Conservation (phyloP, 2,888 invertebrate genomes). For the Nomada fucata region DNA sequence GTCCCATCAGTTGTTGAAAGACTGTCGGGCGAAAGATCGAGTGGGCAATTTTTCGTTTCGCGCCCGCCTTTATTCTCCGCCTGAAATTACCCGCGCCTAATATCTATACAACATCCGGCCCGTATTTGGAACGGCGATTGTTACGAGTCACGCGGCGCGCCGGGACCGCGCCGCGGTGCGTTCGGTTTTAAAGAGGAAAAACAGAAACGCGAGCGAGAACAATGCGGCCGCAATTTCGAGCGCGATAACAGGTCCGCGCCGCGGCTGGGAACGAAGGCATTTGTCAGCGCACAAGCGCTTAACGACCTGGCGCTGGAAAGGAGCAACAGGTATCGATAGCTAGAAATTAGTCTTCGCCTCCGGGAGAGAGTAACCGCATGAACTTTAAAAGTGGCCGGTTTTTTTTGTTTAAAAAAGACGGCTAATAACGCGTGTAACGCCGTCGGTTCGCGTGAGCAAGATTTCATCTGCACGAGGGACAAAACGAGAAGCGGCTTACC, state of each 20-base stretch:
- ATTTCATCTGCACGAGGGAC: constrained; percentile 9
- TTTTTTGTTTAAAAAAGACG: not conserved
- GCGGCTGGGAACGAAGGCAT: constrained; percentile 43
- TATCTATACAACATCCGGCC: constrained; percentile 24
- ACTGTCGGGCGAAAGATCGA: constrained; percentile 17
- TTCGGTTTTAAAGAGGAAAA: constrained; percentile 51
- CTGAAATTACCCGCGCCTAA: constrained; percentile 39
- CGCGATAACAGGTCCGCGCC: constrained; percentile 46
- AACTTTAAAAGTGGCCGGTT: not conserved
- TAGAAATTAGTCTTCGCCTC: constrained; percentile 62
- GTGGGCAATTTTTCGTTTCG: constrained; percentile 18
- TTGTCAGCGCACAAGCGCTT: constrained; percentile 53
- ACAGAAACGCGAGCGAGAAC: constrained; percentile 54
- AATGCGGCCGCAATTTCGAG: constrained; percentile 55
- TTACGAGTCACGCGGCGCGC: constrained; percentile 33
- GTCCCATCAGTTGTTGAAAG: constrained; percentile 6
- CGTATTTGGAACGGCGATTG: constrained; percentile 54
- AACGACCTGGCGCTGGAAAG: constrained; percentile 49
- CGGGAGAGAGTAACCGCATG: constrained; percentile 26
- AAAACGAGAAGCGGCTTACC: constrained; percentile 14
- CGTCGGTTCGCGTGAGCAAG: constrained; percentile 21
- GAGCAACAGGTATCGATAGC: constrained; percentile 68
- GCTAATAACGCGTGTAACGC: constrained; percentile 36
- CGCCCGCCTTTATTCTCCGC: not conserved
- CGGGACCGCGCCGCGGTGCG: constrained; percentile 1